phyloP scores from a whole-genome alignment of 2,113 vertebrate genomes.

The Lipophrys pholis region DNA sequence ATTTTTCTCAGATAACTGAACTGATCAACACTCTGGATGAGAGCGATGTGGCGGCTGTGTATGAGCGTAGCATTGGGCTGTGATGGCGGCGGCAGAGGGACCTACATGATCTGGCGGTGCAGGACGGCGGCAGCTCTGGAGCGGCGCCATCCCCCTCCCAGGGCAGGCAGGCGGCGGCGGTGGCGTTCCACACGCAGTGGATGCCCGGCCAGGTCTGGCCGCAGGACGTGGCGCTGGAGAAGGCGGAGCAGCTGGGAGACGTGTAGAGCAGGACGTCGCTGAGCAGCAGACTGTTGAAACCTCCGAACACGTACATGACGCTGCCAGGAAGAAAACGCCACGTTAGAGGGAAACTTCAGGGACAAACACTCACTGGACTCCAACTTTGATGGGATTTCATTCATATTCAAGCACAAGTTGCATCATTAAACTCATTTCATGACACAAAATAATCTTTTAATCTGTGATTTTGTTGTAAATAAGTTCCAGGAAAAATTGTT shows the following conservation, averaged over 20 bases:
- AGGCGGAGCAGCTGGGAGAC: slow-evolving; percentile 86
- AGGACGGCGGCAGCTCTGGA: slow-evolving; percentile 70
- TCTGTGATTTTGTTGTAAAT: too few relatives aligned
- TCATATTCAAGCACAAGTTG: too few relatives aligned
- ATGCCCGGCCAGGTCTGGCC: slow-evolving; percentile 83
- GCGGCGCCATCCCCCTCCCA: slow-evolving; percentile 81
- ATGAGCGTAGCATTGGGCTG: too few relatives aligned
- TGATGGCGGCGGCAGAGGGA: not conserved
- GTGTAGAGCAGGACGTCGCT: slow-evolving; percentile 91
- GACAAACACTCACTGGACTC: not conserved
- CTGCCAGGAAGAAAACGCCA: slow-evolving; percentile 72
- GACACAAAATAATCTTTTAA: too few relatives aligned
- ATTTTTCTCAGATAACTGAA: too few relatives aligned
- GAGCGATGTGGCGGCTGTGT: too few relatives aligned
- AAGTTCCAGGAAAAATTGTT: too few relatives aligned
- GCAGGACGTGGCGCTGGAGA: slow-evolving; percentile 72
- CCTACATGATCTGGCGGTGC: slow-evolving; percentile 87
- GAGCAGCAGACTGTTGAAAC: slow-evolving; percentile 97
- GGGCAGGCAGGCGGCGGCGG: slow-evolving; percentile 79
- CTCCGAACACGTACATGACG: slow-evolving; percentile 95
- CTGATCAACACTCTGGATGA: too few relatives aligned
- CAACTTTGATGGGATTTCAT: too few relatives aligned
- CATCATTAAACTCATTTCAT: too few relatives aligned
- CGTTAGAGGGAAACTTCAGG: not conserved
- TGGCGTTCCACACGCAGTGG: slow-evolving; percentile 88